Evolutionary conservation across 2,888 invertebrate genomes (phyloP).

Genomic region (Geotrupes spiniger): DNA sequence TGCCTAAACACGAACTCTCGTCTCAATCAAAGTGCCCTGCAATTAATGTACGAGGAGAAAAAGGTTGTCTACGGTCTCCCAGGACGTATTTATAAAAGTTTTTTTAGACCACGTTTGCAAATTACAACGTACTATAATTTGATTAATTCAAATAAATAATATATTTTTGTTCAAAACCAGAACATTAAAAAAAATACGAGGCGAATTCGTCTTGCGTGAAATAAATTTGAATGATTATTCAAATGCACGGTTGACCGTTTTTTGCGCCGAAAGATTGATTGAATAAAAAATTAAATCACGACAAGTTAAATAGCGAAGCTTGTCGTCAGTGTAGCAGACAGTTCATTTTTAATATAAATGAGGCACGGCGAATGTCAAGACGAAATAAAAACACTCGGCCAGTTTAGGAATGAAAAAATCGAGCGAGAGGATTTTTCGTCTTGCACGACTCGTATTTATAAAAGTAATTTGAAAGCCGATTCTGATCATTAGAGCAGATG

Average conservation of each 20-base stretch:
- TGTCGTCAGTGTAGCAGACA: conserved; percentile 49
- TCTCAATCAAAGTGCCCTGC: conserved; percentile 32
- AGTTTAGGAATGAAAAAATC: background rate
- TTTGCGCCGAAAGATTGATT: conserved; percentile 21
- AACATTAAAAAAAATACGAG: too few species aligned
- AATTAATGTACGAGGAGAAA: conserved; percentile 28
- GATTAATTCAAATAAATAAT: too few species aligned
- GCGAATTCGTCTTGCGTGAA: background rate
- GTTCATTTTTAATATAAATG: conserved; percentile 52
- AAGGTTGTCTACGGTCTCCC: conserved; percentile 28
- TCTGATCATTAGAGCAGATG: background rate
- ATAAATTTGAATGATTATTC: conserved; percentile 15
- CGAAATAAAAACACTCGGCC: conserved; percentile 15
- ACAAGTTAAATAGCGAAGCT: conserved; percentile 45
- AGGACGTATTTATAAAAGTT: conserved; percentile 27
- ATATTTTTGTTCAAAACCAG: too few species aligned
- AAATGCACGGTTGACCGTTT: conserved; percentile 19
- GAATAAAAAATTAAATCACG: conserved; percentile 26
- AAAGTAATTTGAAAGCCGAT: background rate
- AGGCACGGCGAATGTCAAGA: conserved; percentile 29
- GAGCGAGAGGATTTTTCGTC: too few species aligned
- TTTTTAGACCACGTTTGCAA: too few species aligned
- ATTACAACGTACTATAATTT: too few species aligned
- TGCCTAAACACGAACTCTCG: conserved; percentile 28
- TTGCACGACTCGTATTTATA: background rate